Evolutionary conservation across 2,888 invertebrate genomes (phyloP), one percentile per base, ranked within the genome.

Genomic region (Agrotis exclamationis): DNA sequence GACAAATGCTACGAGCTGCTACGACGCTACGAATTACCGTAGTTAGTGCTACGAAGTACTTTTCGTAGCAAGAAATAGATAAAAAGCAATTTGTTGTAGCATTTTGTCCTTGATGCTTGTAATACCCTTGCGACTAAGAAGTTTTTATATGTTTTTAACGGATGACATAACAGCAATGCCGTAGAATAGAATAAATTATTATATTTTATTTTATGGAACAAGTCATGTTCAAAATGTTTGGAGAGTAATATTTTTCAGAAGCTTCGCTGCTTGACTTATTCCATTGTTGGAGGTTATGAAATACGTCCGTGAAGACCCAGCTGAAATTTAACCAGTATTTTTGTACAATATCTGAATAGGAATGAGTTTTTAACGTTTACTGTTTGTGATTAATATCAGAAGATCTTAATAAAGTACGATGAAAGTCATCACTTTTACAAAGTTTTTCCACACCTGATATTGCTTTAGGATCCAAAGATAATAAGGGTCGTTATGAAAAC

Each of bases 281-380:
- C 63, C 54, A 79, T 82, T 79, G 79, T 79, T 73, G n/a, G 13
- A 20, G 4, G 7, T 48, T 60, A 65, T 68, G 74, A 82, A 82
- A 79, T 71, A 67, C 64, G 56, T 73, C 53, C 48, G 63, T 28
- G 78, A 59, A 63, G 24, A 48, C 18, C 39, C 22, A 56, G 22
- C 11, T 65, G 65, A 68, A 79, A 68, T 63, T 33, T 20, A 69
- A 65, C 16, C 56, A 64, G 50, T 63, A 82, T 58, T 64, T 56
- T 65, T 48, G 44, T 48, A 69, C 58, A 78, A 65, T 79, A 63
- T 79, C 13, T 24, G 39, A 82, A 63, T 45, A 51, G 44, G 44
- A 65, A 54, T 24, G 20, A n/a, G n/a, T 24, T 73, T 74, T 58
- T 51, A 28, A n/a, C 48, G 67, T 24, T 66, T 28, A 64, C 24